Evolutionary conservation across 1,140 invertebrate species (phyloP).

Genomic region (Drosophila hydei): DNA sequence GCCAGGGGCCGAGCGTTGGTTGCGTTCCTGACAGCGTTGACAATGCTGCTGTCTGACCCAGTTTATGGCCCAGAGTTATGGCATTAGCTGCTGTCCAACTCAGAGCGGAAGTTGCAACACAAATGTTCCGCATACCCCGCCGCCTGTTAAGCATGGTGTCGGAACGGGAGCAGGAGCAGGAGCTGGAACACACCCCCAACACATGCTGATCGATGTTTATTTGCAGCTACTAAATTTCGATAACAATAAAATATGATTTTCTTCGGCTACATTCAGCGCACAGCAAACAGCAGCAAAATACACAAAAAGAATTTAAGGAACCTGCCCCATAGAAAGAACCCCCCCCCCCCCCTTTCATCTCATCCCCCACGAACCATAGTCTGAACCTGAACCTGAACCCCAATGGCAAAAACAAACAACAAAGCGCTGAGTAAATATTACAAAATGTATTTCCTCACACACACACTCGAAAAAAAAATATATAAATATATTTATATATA

Average conservation of each 20-base stretch:
- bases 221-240: slow-evolving; percentile 66
- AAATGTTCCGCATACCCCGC: slow-evolving; percentile 24
- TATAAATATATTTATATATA: not conserved
- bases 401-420: slow-evolving; percentile 56
- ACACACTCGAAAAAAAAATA: slow-evolving; percentile 34
- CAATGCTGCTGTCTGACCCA: slow-evolving; percentile 47
- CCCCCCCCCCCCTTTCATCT: not conserved
- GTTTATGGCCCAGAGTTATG: slow-evolving; percentile 29
- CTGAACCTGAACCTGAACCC: slow-evolving; percentile 30
- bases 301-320: slow-evolving; percentile 79
- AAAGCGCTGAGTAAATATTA: slow-evolving; percentile 78
- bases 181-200: not conserved
- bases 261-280: slow-evolving; percentile 30
- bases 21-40: slow-evolving; percentile 19
- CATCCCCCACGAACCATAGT: not conserved
- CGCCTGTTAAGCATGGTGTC: too few species aligned
- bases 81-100: slow-evolving; percentile 20
- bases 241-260: slow-evolving; percentile 83
- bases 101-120: slow-evolving; percentile 42
- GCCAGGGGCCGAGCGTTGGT: not conserved
- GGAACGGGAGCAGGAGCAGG: too few species aligned
- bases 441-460: slow-evolving; percentile 68
- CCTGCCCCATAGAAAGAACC: slow-evolving; percentile 33
- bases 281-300: slow-evolving; percentile 31
- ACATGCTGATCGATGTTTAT: slow-evolving; percentile 55